Evolutionary conservation across 1,140 invertebrate species (phyloP).

Genomic region (Cyrtorhinus lividipennis): DNA sequence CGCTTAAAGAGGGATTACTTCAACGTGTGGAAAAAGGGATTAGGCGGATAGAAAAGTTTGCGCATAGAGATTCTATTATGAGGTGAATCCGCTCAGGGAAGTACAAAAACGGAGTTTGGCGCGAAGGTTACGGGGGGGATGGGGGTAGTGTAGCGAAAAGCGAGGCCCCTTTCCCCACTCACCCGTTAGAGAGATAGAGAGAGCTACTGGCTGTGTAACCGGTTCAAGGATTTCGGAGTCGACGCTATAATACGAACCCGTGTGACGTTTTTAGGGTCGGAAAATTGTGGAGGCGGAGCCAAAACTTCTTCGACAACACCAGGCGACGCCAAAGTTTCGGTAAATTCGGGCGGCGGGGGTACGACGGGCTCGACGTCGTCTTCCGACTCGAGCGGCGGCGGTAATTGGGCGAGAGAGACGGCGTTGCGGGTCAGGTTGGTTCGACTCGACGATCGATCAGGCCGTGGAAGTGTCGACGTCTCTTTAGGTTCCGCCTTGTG

Average conservation of each 20-base stretch:
- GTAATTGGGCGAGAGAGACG: slow-evolving; percentile 61
- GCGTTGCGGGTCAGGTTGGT: slow-evolving; percentile 43
- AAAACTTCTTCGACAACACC: slow-evolving; percentile 34
- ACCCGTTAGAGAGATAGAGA: too few species aligned
- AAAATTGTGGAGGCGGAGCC: slow-evolving; percentile 55
- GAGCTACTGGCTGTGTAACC: slow-evolving; percentile 9
- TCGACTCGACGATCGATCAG: slow-evolving; percentile 26
- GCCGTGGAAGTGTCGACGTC: slow-evolving; percentile 32
- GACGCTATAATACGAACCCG: slow-evolving; percentile 63
- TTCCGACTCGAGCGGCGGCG: slow-evolving; percentile 63
- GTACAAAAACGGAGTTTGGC: too few species aligned
- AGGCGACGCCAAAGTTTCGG: slow-evolving; percentile 31
- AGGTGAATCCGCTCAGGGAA: too few species aligned
- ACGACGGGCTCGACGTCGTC: slow-evolving; percentile 49
- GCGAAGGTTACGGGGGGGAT: too few species aligned
- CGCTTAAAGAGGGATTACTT: too few species aligned
- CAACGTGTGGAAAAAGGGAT: too few species aligned
- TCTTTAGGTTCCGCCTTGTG: slow-evolving; percentile 32
- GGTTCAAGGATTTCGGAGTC: slow-evolving; percentile 44
- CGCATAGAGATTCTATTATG: too few species aligned
- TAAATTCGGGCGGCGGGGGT: slow-evolving; percentile 64
- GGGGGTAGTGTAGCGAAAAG: too few species aligned
- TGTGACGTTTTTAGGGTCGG: slow-evolving; percentile 35
- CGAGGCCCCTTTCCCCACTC: too few species aligned
- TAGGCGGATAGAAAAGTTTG: too few species aligned